Conservation (phyloP, 1,140 invertebrate species). For the Drepana arcuata region DNA sequence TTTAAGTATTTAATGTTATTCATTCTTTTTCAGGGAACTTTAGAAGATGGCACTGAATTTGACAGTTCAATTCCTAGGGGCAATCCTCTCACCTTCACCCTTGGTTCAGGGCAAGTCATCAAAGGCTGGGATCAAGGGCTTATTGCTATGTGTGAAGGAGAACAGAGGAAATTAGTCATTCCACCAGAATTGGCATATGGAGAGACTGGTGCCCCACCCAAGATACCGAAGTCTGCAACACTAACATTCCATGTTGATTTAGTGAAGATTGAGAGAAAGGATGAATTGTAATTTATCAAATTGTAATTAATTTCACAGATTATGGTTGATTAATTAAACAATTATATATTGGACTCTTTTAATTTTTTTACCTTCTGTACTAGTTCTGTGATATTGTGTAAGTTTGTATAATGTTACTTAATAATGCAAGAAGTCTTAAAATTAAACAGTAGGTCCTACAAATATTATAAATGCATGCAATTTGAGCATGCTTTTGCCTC, state of each 20-base stretch:
- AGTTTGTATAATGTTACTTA: too few relatives aligned
- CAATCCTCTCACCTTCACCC: conserved; percentile 83
- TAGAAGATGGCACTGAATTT: conserved; percentile 89
- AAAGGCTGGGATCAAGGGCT: conserved; percentile 91
- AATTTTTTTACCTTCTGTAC: background rate
- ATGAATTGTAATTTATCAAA: conserved; percentile 55
- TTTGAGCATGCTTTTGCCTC: too few relatives aligned
- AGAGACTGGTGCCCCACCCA: conserved; percentile 81
- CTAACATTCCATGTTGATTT: conserved; percentile 89
- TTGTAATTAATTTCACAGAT: background rate
- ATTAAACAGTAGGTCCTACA: too few relatives aligned
- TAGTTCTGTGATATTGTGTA: conserved; percentile 2
- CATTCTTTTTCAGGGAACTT: conserved; percentile 76
- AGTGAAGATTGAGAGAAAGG: conserved; percentile 80
- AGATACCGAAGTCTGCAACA: conserved; percentile 85
- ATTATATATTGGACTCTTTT: too few relatives aligned
- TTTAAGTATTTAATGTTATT: too few relatives aligned
- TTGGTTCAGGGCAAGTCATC: conserved; percentile 87
- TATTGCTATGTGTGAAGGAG: conserved; percentile 89
- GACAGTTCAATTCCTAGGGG: conserved; percentile 83
- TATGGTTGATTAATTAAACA: too few relatives aligned
- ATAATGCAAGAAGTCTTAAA: too few relatives aligned
- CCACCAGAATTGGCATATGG: conserved; percentile 90
- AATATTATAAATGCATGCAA: too few relatives aligned
- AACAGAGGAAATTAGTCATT: conserved; percentile 88